Conservation (phyloP, 2,888 invertebrate genomes). For the Morpho helenor region DNA sequence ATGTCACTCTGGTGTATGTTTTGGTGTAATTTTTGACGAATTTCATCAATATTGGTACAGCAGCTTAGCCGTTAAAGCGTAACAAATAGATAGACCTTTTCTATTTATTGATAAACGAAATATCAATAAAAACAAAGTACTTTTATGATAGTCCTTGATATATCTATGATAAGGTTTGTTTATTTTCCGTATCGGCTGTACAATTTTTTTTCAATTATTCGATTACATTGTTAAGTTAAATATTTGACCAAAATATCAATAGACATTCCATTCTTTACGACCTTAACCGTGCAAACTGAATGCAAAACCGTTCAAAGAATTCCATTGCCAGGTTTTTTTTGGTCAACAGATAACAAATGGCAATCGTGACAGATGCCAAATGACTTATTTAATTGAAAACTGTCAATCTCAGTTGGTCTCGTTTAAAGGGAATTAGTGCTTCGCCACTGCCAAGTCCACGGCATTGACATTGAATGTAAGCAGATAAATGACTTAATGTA, state of each 20-base stretch:
- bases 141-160: too few relatives aligned
- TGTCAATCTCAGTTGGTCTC: conserved; percentile 19
- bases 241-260: neutral
- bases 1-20: too few relatives aligned
- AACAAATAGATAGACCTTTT: too few relatives aligned
- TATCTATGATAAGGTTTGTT: too few relatives aligned
- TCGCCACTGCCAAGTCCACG: conserved; percentile 20
- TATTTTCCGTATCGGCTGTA: too few relatives aligned
- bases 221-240: too few relatives aligned
- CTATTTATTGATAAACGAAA: too few relatives aligned
- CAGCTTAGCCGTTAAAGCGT: too few relatives aligned
- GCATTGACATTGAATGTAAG: conserved; percentile 26
- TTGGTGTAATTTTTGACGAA: too few relatives aligned
- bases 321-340: conserved; percentile 3
- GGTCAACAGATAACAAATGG: conserved; percentile 10
- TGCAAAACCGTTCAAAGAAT: conserved; percentile 1
- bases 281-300: neutral
- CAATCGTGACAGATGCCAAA: conserved; percentile 16
- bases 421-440: conserved; percentile 15
- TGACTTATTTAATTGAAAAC: conserved; percentile 14
- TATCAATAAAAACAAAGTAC: too few relatives aligned
- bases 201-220: too few relatives aligned
- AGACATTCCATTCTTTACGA: neutral
- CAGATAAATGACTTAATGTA: neutral
- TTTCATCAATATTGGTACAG: too few relatives aligned